Evolutionary conservation across 2,797 vertebrate species (phyloP).

Genomic region (Acrocephalus scirpaceus): DNA sequence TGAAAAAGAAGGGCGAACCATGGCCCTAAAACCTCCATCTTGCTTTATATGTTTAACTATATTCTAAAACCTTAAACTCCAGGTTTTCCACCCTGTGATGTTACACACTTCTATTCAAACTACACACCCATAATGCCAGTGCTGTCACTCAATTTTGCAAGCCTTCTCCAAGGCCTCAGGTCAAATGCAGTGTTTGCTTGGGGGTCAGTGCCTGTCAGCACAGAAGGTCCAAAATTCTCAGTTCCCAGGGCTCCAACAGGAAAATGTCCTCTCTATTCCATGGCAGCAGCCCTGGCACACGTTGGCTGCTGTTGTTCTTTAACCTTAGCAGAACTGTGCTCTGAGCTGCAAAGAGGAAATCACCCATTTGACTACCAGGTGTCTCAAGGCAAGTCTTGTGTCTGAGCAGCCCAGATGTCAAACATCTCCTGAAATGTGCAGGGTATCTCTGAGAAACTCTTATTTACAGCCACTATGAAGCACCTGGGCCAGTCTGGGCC

Average conservation of each 20-base stretch:
- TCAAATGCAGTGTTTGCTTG: too few relatives aligned
- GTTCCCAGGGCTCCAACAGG: too few relatives aligned
- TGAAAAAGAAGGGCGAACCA: too few relatives aligned
- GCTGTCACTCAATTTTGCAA: neutral
- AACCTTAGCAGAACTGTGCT: too few relatives aligned
- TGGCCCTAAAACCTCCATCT: neutral
- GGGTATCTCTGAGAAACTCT: neutral
- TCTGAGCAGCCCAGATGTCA: neutral
- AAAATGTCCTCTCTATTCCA: too few relatives aligned
- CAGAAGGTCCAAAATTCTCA: too few relatives aligned
- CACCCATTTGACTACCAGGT: neutral
- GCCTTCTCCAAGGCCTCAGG: too few relatives aligned
- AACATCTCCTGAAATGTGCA: neutral
- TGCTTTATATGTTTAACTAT: neutral
- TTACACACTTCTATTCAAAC: neutral
- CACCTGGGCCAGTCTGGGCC: neutral
- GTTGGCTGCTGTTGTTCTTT: too few relatives aligned
- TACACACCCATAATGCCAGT: neutral
- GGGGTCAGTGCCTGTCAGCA: too few relatives aligned
- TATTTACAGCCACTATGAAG: neutral
- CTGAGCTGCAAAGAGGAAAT: too few relatives aligned
- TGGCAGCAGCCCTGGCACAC: too few relatives aligned
- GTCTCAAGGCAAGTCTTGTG: neutral
- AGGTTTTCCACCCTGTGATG: neutral
- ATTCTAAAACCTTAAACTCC: neutral